Conservation (phyloP, 2,888 invertebrate species). For the Cecidostiba fungosa region DNA sequence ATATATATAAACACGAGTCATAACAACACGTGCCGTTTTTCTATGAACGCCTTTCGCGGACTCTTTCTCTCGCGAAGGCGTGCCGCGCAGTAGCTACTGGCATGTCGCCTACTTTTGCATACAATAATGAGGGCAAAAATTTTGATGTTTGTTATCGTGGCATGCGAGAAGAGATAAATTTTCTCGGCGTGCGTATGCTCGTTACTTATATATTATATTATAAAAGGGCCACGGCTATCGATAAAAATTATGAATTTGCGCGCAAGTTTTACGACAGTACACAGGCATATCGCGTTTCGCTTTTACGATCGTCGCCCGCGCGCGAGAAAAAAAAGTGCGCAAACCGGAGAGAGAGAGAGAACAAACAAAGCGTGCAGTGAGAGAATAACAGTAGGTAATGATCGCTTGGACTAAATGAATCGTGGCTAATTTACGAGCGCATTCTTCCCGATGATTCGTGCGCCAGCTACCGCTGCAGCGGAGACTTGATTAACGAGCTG, state of each 20-base stretch:
- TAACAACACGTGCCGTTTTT: conserved; percentile 12
- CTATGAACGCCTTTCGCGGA: conserved; percentile 15
- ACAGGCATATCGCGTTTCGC: conserved; percentile 9
- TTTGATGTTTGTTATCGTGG: conserved; percentile 10
- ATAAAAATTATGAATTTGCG: not conserved
- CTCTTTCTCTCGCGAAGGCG: not conserved
- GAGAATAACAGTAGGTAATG: not conserved
- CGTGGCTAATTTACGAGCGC: conserved; percentile 17
- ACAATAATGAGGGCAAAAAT: conserved; percentile 19
- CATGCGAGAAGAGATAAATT: not conserved
- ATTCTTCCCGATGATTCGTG: conserved; percentile 14
- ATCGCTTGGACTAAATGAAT: not conserved
- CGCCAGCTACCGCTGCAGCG: not conserved
- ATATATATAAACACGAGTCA: not conserved
- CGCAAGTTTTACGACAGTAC: not conserved
- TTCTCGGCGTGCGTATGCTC: not conserved
- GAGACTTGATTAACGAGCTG: conserved; percentile 32
- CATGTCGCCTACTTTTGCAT: conserved; percentile 6
- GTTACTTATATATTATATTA: no score
- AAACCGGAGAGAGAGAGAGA: not conserved
- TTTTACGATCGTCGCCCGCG: not conserved
- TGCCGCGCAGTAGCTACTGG: not conserved
- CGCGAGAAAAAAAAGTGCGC: not conserved
- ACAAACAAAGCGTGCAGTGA: not conserved
- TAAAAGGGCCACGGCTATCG: not conserved